These are phyloP conservation scores for Psittacus erithacus DNA, from an alignment of 2,113 vertebrate genomes.

Conservation along the genomic window DNA sequence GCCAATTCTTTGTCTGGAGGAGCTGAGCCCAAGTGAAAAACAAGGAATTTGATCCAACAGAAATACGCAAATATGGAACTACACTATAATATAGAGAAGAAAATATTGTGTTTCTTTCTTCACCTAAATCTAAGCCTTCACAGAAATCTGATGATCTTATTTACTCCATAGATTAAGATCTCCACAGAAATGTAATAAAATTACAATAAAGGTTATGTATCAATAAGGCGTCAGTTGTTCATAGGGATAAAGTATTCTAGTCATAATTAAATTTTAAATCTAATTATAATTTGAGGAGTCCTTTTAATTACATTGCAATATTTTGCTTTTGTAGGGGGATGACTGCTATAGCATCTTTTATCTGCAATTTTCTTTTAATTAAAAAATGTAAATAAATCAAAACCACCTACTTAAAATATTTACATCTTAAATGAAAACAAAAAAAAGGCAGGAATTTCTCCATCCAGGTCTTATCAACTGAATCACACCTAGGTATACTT, in stretches of 20 bases:
- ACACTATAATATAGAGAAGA: neutral
- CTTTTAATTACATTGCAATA: constrained; percentile 80
- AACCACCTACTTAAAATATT: constrained; percentile 72
- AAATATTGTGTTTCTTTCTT: constrained; percentile 8
- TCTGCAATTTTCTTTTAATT: constrained; percentile 84
- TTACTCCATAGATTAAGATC: constrained; percentile 74
- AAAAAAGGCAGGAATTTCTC: constrained; percentile 32
- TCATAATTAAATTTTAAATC: constrained; percentile 82
- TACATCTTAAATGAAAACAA: constrained; percentile 66
- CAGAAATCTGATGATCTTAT: constrained; percentile 68
- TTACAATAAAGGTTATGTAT: constrained; percentile 75
- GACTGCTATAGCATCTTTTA: constrained; percentile 78
- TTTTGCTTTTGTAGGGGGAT: constrained; percentile 76
- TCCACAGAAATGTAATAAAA: constrained; percentile 75
- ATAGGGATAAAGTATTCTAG: constrained; percentile 70
- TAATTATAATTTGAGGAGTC: constrained; percentile 80
- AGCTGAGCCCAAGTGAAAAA: neutral
- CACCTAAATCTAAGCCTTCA: constrained; percentile 39
- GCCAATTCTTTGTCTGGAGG: neutral
- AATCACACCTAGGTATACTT: constrained; percentile 35
- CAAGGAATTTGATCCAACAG: neutral
- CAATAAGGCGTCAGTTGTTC: constrained; percentile 73
- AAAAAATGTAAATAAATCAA: constrained; percentile 84
- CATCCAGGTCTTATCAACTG: constrained; percentile 14
- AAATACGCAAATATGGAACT: neutral